Evolutionary conservation across 2,113 vertebrate species (phyloP), one percentile per base, ranked within the genome.

Genomic region (Eudyptes chrysolophus): DNA sequence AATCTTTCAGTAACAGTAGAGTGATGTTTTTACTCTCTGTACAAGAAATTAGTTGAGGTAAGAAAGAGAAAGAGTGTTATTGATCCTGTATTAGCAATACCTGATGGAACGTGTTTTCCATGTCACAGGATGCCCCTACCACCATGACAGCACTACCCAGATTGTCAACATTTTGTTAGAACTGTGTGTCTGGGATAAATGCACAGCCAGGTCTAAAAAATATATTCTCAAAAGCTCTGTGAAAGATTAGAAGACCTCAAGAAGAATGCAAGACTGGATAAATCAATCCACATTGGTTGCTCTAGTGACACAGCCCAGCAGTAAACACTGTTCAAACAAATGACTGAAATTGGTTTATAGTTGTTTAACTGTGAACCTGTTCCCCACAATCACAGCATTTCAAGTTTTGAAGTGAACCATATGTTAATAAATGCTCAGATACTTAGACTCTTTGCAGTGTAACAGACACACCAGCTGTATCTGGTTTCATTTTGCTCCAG

Each of bases 151-250:
- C 7, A 17, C 24, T 77, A 25, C 10, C 12, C 52, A 62, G 46
- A 61, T 36, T 84, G 11, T 38, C 61, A 46, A 19, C 5, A 13
- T 25, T 64, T 26, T 64, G 1, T 82, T 62, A 71, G 16, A 89
- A 64, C 4, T 18, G 9, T 54, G 8, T 74, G 5, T 36, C 26
- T 91, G 34, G 32, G 16, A 11, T 54, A 87, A 91, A 72, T 11
- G 13, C 13, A 38, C 16, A 65, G 64, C 54, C 13, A 38, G 8
- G 4, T 77, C 12, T 75, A 71, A 84, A 94, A 5, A 16, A 16
- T 24, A 21, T 81, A 7, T 94, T 96, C 97, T 93, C 51, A 72
- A 92, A 96, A 97, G 58, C 58, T 91, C 87, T 91, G 38, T 70
- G 60, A 97, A 96, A 30, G 62, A 95, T 71, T 78, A 92, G 62